Conservation (phyloP, 2,113 vertebrate genomes). For the Chamaea fasciata region DNA sequence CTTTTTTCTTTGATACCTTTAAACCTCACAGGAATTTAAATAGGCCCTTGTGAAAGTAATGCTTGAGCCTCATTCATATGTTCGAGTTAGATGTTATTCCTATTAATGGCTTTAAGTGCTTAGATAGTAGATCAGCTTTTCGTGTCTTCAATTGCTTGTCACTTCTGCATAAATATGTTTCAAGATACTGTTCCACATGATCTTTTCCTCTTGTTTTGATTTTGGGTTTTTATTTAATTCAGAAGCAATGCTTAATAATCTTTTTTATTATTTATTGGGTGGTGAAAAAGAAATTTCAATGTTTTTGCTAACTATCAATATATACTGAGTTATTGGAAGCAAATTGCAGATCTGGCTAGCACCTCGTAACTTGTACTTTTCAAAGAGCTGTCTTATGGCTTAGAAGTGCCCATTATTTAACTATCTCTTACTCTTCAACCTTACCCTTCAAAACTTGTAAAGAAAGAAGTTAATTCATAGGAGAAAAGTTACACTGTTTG, state of each 20-base stretch:
- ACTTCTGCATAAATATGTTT: constrained; percentile 70
- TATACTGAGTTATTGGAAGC: not conserved
- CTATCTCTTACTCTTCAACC: not conserved
- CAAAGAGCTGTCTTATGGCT: not conserved
- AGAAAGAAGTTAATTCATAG: constrained; percentile 31
- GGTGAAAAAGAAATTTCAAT: not conserved
- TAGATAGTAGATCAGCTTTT: constrained; percentile 65
- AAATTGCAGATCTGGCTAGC: not conserved
- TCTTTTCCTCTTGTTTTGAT: constrained; percentile 21
- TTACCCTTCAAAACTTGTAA: not conserved
- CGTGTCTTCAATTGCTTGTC: constrained; percentile 60
- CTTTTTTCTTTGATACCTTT: constrained; percentile 54
- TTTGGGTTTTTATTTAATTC: not conserved
- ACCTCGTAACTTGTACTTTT: not conserved
- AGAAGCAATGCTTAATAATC: constrained; percentile 23
- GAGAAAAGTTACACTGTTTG: constrained; percentile 49
- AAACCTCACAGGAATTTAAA: constrained; percentile 71
- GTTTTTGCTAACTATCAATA: not conserved
- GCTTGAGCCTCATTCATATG: constrained; percentile 65
- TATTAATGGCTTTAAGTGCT: constrained; percentile 75
- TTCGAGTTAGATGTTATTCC: constrained; percentile 68
- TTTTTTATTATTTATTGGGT: constrained; percentile 38
- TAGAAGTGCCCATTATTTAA: not conserved
- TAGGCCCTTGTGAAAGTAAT: constrained; percentile 51
- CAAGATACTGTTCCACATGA: not conserved